Conservation (phyloP, 1,140 invertebrate genomes). For the Medauroidea extradentata region DNA sequence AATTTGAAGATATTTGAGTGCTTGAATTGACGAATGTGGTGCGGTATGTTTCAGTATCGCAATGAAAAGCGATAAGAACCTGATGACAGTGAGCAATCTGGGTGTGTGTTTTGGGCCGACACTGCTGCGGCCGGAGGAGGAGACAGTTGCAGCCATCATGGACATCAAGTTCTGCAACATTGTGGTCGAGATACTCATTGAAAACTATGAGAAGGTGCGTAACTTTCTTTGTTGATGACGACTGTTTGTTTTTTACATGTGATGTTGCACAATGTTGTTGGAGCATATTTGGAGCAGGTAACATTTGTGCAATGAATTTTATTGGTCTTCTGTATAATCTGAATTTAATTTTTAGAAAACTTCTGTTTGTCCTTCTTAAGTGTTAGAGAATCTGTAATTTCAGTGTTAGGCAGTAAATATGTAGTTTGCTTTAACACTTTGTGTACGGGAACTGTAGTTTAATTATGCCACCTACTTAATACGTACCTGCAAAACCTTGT, state of each 20-base stretch:
- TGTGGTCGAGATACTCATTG: slow-evolving; percentile 93
- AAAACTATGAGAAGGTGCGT: slow-evolving; percentile 78
- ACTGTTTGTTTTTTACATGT: too few relatives aligned
- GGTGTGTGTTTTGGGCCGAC: slow-evolving; percentile 99
- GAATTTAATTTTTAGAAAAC: not conserved
- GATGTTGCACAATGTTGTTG: too few relatives aligned
- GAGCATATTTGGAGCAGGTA: too few relatives aligned
- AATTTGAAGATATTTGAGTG: not conserved
- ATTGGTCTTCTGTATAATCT: not conserved
- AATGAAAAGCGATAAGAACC: slow-evolving; percentile 79
- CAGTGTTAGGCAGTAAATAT: too few relatives aligned
- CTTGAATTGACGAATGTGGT: too few relatives aligned
- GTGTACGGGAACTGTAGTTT: too few relatives aligned
- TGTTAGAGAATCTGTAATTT: not conserved
- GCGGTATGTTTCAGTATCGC: slow-evolving; percentile 63
- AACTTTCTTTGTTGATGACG: too few relatives aligned
- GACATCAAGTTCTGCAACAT: slow-evolving; percentile 99
- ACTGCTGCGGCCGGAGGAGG: slow-evolving; percentile 86
- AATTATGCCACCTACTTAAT: too few relatives aligned
- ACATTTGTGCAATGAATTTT: too few relatives aligned
- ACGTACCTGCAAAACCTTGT: too few relatives aligned
- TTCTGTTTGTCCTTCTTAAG: too few relatives aligned
- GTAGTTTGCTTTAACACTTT: too few relatives aligned
- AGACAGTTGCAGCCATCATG: slow-evolving; percentile 95
- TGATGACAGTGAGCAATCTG: slow-evolving; percentile 96